These are phyloP conservation scores for Mus musculus DNA, from an alignment of 2,113 vertebrate genomes.

Conservation along the genomic window DNA sequence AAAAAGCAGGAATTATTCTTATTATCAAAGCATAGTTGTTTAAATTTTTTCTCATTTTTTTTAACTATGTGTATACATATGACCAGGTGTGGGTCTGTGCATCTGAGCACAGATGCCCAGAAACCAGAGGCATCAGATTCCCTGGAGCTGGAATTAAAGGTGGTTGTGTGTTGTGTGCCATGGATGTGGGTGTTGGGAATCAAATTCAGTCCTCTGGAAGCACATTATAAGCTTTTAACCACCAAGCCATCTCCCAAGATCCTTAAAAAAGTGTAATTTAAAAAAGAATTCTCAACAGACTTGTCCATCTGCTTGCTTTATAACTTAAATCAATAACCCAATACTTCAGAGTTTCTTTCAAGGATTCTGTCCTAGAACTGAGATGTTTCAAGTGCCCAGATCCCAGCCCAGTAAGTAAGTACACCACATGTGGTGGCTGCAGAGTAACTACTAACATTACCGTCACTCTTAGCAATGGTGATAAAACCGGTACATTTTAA, in stretches of 20 bases:
- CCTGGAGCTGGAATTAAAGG: background rate
- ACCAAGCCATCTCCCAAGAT: background rate
- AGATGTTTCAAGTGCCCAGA: background rate
- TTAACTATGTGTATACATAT: background rate
- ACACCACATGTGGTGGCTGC: background rate
- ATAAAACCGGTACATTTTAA: slow-evolving; percentile 8
- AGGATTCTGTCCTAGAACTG: background rate
- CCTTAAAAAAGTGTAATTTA: background rate
- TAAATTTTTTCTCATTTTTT: background rate
- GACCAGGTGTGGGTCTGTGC: background rate
- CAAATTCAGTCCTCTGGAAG: background rate
- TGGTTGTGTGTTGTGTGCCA: no score
- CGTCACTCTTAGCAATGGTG: background rate
- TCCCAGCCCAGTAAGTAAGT: background rate
- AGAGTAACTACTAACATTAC: background rate
- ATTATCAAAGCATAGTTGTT: background rate
- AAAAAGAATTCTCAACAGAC: slow-evolving; percentile 32
- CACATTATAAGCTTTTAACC: background rate
- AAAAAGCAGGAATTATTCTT: background rate
- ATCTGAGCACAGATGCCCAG: background rate
- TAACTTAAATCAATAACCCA: background rate
- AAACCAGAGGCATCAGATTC: background rate
- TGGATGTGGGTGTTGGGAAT: no score
- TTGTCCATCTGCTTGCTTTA: slow-evolving; percentile 41
- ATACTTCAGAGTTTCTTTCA: slow-evolving; percentile 17